Evolutionary conservation across 53 echinoderm and acorn worm species (phyloP).

Genomic region (Holothuria leucospilota): DNA sequence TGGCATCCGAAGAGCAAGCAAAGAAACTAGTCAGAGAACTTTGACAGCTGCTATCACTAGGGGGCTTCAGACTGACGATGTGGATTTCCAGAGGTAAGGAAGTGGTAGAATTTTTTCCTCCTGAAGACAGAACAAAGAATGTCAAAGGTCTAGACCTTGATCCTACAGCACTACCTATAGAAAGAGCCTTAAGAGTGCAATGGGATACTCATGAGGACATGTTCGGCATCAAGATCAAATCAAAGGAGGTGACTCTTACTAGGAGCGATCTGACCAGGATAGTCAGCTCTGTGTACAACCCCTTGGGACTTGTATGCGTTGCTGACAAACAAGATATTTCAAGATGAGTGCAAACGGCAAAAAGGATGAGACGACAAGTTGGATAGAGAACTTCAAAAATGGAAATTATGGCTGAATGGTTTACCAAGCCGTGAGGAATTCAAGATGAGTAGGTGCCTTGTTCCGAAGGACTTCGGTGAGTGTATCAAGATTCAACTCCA

Average conservation of each 20-base stretch:
- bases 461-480: no score
- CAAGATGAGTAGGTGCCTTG: no score
- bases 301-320: conserved; percentile 24
- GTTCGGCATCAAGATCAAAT: conserved; percentile 45
- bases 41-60: no score
- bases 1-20: background rate
- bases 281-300: conserved; percentile 10
- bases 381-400: conserved; percentile 5
- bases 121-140: conserved; percentile 47
- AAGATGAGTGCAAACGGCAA: conserved; percentile 1
- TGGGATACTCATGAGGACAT: conserved; percentile 43
- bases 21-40: conserved; percentile 1
- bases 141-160: conserved; percentile 44
- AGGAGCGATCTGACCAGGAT: conserved; percentile 50
- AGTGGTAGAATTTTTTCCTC: conserved; percentile 43
- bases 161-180: conserved; percentile 13
- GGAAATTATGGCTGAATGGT: background rate
- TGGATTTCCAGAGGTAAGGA: conserved; percentile 42
- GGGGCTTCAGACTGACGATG: conserved; percentile 56
- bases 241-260: conserved; percentile 1
- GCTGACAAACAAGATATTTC: conserved; percentile 38
- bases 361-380: background rate
- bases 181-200: background rate
- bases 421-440: no score
- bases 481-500: no score